Conservation (phyloP, 30 jellyfish, hydroid and myxozoan species). For the Haliclystus octoradiatus region DNA sequence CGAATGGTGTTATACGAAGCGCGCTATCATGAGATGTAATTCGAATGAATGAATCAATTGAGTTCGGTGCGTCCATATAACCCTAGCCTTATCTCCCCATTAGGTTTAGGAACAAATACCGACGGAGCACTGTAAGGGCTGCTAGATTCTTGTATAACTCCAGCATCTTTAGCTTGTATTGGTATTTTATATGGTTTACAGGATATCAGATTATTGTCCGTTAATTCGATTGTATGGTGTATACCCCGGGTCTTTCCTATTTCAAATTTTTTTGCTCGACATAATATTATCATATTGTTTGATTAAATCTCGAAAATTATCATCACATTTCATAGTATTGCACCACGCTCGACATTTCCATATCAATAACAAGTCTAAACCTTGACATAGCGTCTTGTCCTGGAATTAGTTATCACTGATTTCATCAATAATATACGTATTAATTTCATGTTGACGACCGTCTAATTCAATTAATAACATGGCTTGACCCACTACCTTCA, state of each 20-base stretch:
- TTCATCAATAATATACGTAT: not conserved
- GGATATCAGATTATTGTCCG: not conserved
- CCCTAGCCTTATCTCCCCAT: not conserved
- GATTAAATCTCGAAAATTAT: not conserved
- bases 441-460: not conserved
- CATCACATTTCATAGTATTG: not conserved
- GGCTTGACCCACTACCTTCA: not conserved
- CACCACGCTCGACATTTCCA: not conserved
- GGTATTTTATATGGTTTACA: not conserved
- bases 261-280: not conserved
- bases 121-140: not conserved
- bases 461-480: not conserved
- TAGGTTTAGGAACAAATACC: not conserved
- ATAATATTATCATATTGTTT: too few species aligned
- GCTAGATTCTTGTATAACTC: not conserved
- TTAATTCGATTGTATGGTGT: not conserved
- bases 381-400: not conserved
- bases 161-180: not conserved
- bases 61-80: too few species aligned
- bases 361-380: not conserved
- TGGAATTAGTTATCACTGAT: not conserved
- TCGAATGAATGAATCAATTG: too few species aligned
- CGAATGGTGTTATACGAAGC: too few species aligned
- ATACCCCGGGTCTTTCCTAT: not conserved
- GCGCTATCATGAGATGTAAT: too few species aligned